Conservation (phyloP, 2,888 invertebrate genomes). For the Apamea sordens region DNA sequence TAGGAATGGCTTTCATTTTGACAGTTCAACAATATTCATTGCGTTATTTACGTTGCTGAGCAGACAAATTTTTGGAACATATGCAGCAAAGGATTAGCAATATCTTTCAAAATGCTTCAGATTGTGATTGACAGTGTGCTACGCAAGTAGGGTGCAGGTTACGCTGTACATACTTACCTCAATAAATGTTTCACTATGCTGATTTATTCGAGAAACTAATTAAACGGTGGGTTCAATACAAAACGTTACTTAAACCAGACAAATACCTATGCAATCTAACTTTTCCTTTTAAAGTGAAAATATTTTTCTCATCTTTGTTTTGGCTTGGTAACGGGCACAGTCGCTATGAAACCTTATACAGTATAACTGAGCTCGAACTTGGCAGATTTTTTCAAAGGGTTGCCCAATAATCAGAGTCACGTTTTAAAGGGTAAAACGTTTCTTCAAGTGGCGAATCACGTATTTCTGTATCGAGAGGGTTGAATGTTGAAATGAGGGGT, state of each 20-base stretch:
- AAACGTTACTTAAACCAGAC: conserved; percentile 1
- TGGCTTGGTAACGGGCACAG: not conserved
- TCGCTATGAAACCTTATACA: not conserved
- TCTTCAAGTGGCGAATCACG: conserved; percentile 35
- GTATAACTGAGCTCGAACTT: not conserved
- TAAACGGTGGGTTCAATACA: not conserved
- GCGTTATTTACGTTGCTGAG: no score
- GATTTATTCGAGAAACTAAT: not conserved
- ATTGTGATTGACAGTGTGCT: no score
- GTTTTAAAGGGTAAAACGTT: conserved; percentile 47
- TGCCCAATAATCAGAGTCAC: conserved; percentile 30
- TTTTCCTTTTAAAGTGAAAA: not conserved
- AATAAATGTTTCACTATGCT: not conserved
- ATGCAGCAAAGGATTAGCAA: no score
- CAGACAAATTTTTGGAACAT: no score
- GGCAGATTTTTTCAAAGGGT: conserved; percentile 20
- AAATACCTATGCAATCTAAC: not conserved
- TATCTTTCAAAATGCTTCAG: no score
- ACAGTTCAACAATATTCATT: no score
- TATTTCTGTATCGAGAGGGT: conserved; percentile 34
- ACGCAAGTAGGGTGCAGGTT: no score
- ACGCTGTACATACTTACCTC: no score
- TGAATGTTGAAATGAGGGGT: conserved; percentile 10
- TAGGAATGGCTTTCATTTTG: no score
- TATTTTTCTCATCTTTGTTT: not conserved